These are phyloP conservation scores for Clusia tigrina DNA, from an alignment of 2,888 invertebrate genomes.

Conservation along the genomic window DNA sequence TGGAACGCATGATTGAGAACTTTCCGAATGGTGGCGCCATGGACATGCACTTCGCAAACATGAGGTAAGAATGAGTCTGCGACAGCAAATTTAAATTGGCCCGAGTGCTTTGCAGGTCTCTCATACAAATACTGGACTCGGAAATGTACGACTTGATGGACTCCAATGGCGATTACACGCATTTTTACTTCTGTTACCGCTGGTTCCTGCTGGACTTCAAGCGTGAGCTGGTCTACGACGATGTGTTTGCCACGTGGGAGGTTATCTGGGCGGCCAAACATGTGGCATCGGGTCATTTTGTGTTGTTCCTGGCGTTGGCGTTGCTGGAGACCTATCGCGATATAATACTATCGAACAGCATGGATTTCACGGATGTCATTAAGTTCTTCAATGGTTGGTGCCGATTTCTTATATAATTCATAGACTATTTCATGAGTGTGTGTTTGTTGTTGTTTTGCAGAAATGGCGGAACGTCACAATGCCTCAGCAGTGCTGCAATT, in stretches of 20 bases:
- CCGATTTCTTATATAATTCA: no score
- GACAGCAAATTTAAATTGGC: not conserved
- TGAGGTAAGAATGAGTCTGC: constrained; percentile 81
- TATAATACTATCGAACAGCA: constrained; percentile 90
- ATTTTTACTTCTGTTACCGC: constrained; percentile 97
- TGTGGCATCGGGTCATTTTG: constrained; percentile 88
- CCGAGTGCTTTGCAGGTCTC: constrained; percentile 66
- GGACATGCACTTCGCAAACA: constrained; percentile 95
- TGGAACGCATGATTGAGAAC: constrained; percentile 90
- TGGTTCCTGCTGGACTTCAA: constrained; percentile 98
- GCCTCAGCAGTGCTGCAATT: constrained; percentile 81
- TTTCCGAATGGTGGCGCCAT: constrained; percentile 93
- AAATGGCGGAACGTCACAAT: constrained; percentile 97
- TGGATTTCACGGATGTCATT: constrained; percentile 98
- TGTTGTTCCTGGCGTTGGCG: constrained; percentile 90
- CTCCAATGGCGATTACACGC: constrained; percentile 94
- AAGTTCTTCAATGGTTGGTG: constrained; percentile 92
- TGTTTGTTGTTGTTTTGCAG: constrained; percentile 71
- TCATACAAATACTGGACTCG: constrained; percentile 88
- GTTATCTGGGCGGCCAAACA: constrained; percentile 93
- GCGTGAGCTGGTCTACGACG: constrained; percentile 89
- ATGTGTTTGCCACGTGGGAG: constrained; percentile 96
- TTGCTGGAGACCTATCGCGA: constrained; percentile 90
- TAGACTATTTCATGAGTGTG: no score
- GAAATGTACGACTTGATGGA: constrained; percentile 95